A percentile compares a stretch with the other conserved stretches of the same genome.
Conservation (phyloP, 2,888 invertebrate genomes). For the Scaptomyza parva region DNA sequence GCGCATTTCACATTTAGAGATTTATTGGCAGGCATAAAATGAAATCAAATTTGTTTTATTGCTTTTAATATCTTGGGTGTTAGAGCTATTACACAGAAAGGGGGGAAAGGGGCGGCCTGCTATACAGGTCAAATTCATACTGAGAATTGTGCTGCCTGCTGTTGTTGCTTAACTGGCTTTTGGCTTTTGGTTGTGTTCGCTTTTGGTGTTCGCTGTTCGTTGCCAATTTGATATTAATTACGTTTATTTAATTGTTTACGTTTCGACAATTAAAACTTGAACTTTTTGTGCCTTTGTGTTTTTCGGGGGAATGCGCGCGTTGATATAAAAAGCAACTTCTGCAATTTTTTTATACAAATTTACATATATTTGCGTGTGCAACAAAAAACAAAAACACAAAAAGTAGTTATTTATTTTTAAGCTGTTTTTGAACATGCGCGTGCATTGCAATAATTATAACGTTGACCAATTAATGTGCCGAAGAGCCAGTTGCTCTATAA, state of each 20-base stretch:
- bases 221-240: slow-evolving; percentile 69
- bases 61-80: slow-evolving; percentile 9
- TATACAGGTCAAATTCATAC: slow-evolving; percentile 52
- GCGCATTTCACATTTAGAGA: slow-evolving; percentile 2
- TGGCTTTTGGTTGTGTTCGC: slow-evolving; percentile 30
- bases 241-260: slow-evolving; percentile 73
- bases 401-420: slow-evolving; percentile 69
- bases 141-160: slow-evolving; percentile 30
- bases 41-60: slow-evolving; percentile 39
- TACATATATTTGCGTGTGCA: slow-evolving; percentile 24
- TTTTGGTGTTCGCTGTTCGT: slow-evolving; percentile 38
- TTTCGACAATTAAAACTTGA: slow-evolving; percentile 65
- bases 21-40: slow-evolving; percentile 18
- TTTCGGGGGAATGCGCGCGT: neutral
- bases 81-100: neutral
- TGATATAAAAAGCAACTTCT: slow-evolving; percentile 57
- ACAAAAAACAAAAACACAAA: slow-evolving; percentile 7
- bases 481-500: slow-evolving; percentile 34
- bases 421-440: slow-evolving; percentile 66
- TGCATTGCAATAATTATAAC: slow-evolving; percentile 39
- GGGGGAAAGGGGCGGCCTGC: neutral
- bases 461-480: neutral
- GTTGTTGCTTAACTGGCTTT: slow-evolving; percentile 46
- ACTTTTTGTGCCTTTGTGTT: no score
- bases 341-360: slow-evolving; percentile 58